A percentile compares a stretch with the other conserved stretches of the same genome.
phyloP scores from a whole-genome alignment of 2,797 vertebrate species.

The Leucoraja ocellata region DNA sequence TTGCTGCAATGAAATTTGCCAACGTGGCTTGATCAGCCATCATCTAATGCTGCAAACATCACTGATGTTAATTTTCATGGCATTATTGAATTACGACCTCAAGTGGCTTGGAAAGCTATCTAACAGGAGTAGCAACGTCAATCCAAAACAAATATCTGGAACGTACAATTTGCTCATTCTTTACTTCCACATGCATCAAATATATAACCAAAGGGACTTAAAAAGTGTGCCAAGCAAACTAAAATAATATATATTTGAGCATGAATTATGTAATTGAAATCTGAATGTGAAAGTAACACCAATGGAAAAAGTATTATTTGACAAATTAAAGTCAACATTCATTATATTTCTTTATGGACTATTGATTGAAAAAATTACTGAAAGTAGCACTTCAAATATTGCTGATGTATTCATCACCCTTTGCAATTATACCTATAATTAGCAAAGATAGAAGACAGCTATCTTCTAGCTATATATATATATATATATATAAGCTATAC shows the following conservation, averaged over 20 bases:
- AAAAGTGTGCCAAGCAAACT: conserved; percentile 5
- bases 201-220: conserved; percentile 15
- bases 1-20: not conserved
- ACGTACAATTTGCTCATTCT: conserved; percentile 4
- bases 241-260: not conserved
- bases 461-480: not conserved
- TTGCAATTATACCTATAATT: not conserved
- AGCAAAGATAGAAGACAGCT: not conserved
- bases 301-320: not conserved
- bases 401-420: not conserved
- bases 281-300: not conserved
- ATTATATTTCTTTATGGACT: not conserved
- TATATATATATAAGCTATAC: not conserved
- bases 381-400: not conserved
- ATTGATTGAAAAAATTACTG: not conserved
- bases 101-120: not conserved
- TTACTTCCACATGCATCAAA: not conserved
- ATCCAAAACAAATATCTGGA: conserved; percentile 25
- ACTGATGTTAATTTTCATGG: not conserved
- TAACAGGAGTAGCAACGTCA: conserved; percentile 20
- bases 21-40: not conserved
- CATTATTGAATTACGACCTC: conserved; percentile 20
- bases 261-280: conserved; percentile 8
- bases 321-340: not conserved
- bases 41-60: not conserved